phyloP scores from a whole-genome alignment of 2,113 vertebrate genomes.

The Rhinolophus sinicus region DNA sequence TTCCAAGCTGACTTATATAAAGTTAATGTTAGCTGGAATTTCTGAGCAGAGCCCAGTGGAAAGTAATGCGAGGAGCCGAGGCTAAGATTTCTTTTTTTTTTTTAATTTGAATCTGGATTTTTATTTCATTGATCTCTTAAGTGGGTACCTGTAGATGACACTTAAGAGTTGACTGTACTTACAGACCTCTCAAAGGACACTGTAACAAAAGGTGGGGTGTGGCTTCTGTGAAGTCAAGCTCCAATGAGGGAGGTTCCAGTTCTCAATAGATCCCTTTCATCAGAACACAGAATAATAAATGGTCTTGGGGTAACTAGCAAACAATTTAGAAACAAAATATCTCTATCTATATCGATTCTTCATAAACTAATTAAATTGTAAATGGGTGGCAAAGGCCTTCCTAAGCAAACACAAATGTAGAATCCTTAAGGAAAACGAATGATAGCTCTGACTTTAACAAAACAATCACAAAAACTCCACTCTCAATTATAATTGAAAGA shows the following conservation, averaged over 20 bases:
- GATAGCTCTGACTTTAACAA: background rate
- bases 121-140: background rate
- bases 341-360: background rate
- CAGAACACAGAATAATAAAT: background rate
- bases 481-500: background rate
- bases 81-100: background rate
- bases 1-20: background rate
- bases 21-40: slow-evolving; percentile 11
- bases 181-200: background rate
- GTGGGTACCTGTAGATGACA: background rate
- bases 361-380: background rate
- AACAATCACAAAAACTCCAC: background rate
- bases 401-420: background rate
- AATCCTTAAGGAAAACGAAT: slow-evolving; percentile 6
- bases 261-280: background rate
- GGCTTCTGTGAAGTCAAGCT: background rate
- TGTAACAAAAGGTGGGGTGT: background rate
- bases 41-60: background rate
- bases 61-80: background rate
- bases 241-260: background rate
- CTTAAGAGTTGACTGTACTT: background rate
- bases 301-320: background rate
- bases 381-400: background rate
- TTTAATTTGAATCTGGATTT: background rate
- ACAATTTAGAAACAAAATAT: background rate